Conservation (phyloP, 2,113 vertebrate genomes). For the Aplodontia rufa region DNA sequence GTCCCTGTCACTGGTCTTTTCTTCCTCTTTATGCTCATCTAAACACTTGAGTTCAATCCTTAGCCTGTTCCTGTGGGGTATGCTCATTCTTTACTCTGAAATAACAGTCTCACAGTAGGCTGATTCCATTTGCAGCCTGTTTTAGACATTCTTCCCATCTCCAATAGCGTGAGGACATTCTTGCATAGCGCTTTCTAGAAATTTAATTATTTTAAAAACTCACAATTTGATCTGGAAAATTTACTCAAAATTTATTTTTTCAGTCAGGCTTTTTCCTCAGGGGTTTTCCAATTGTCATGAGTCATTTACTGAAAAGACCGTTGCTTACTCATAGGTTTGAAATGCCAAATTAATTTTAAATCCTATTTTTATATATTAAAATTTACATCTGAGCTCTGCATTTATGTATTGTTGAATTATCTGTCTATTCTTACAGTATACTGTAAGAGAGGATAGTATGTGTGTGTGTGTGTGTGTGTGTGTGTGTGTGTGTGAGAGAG, state of each 20-base stretch:
- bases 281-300: not conserved
- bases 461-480: no score
- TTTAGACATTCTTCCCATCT: not conserved
- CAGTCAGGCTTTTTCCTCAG: not conserved
- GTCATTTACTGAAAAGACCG: not conserved
- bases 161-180: not conserved
- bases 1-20: not conserved
- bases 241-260: not conserved
- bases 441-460: no score
- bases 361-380: not conserved
- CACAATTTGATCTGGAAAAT: not conserved
- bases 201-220: not conserved
- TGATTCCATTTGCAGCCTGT: not conserved
- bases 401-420: not conserved
- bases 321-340: not conserved
- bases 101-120: not conserved
- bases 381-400: not conserved
- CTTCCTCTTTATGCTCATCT: not conserved
- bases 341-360: not conserved
- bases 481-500: no score
- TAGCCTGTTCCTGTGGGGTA: not conserved
- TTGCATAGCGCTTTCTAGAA: not conserved
- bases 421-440: not conserved
- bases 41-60: not conserved
- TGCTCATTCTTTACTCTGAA: not conserved